A percentile compares a stretch with the other conserved stretches of the same genome.
phyloP scores from a whole-genome alignment of 2,797 vertebrate species.

The Heterohyrax brucei region DNA sequence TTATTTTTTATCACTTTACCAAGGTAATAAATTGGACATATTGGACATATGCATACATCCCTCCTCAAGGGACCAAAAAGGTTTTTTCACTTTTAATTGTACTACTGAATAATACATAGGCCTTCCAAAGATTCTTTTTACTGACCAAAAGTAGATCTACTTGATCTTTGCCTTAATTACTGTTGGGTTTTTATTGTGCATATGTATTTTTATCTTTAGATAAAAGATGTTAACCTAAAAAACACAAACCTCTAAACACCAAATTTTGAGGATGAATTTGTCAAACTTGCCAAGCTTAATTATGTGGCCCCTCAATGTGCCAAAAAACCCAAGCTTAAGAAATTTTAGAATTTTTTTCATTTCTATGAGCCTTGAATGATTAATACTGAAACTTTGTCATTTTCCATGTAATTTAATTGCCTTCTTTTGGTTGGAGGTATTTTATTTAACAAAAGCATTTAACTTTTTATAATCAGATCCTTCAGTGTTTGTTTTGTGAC shows the following conservation, averaged over 20 bases:
- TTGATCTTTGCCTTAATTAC: slow-evolving; percentile 27
- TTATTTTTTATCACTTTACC: background rate
- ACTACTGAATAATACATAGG: background rate
- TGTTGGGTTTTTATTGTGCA: background rate
- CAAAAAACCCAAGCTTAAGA: background rate
- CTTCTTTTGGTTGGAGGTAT: background rate
- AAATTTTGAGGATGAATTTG: background rate
- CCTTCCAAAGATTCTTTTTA: background rate
- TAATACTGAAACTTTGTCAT: background rate
- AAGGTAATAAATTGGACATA: background rate
- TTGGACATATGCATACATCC: background rate
- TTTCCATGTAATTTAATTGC: background rate
- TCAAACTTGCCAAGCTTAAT: background rate
- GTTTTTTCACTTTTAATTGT: background rate
- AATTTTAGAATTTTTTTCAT: background rate
- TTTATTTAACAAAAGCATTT: slow-evolving; percentile 2
- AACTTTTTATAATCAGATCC: background rate
- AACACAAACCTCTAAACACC: background rate
- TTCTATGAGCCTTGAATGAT: slow-evolving; percentile 4
- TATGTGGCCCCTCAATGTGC: background rate
- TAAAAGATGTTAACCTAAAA: background rate
- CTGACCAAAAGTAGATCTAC: background rate
- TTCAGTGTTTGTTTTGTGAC: background rate
- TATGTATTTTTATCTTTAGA: slow-evolving; percentile 36
- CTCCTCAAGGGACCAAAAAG: background rate